A percentile compares a stretch with the other conserved stretches of the same genome.
phyloP scores from a whole-genome alignment of 2,888 invertebrate species.

The Isotomurus palustris region DNA sequence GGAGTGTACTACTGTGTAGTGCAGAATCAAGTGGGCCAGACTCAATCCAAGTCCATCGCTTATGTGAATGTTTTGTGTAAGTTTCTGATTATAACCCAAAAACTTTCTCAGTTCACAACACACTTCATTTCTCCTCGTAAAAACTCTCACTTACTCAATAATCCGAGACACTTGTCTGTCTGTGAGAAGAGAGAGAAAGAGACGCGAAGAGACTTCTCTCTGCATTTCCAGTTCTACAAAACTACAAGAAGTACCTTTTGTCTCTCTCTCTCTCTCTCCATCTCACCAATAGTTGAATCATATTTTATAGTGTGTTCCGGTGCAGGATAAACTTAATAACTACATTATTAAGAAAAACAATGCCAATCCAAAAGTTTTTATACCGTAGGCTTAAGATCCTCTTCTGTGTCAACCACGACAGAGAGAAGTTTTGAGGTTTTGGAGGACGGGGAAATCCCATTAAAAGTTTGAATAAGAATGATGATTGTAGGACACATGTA shows the following conservation, averaged over 20 bases:
- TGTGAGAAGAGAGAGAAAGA: too few relatives aligned
- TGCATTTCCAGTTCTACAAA: too few relatives aligned
- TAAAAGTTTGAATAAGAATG: constrained; percentile 6
- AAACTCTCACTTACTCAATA: not conserved
- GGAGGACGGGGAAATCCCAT: constrained; percentile 8
- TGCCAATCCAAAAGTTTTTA: constrained; percentile 8
- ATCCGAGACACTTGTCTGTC: not conserved
- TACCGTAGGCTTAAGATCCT: too few relatives aligned
- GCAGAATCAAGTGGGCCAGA: constrained; percentile 72
- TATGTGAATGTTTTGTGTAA: constrained; percentile 78
- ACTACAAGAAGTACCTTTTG: too few relatives aligned
- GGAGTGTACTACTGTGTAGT: constrained; percentile 80
- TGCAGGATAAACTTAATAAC: too few relatives aligned
- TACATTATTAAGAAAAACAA: constrained; percentile 1
- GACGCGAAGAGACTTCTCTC: too few relatives aligned
- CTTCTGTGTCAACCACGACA: too few relatives aligned
- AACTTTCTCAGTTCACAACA: not conserved
- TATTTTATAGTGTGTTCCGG: too few relatives aligned
- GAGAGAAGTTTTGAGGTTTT: too few relatives aligned
- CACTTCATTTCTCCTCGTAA: not conserved
- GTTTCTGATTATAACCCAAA: constrained; percentile 52
- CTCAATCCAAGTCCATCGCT: constrained; percentile 67
- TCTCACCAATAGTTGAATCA: too few relatives aligned
- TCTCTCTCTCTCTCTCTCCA: too few relatives aligned
- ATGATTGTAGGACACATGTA: too few relatives aligned